phyloP scores from a whole-genome alignment of 1,140 invertebrate species.

The Apis laboriosa region DNA sequence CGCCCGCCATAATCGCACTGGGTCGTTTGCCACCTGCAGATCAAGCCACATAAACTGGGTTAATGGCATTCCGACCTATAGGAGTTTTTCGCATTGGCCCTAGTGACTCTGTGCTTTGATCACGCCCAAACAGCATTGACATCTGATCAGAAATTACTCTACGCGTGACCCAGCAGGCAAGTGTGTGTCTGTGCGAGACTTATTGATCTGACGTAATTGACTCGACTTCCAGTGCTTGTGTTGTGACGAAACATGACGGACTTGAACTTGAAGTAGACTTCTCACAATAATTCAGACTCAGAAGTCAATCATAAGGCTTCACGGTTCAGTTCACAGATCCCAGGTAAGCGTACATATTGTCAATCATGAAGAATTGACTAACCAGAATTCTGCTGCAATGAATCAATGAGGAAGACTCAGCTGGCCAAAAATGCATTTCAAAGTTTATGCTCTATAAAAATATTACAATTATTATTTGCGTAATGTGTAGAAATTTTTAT shows the following conservation, averaged over 20 bases:
- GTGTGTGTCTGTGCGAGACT: slow-evolving; percentile 77
- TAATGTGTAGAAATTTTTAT: slow-evolving; percentile 62
- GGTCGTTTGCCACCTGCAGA: slow-evolving; percentile 81
- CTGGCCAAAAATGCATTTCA: slow-evolving; percentile 71
- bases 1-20: slow-evolving; percentile 78
- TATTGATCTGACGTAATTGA: slow-evolving; percentile 75
- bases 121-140: slow-evolving; percentile 78
- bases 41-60: slow-evolving; percentile 82
- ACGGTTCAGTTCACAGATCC: slow-evolving; percentile 69
- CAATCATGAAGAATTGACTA: slow-evolving; percentile 70
- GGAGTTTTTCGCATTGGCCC: slow-evolving; percentile 76
- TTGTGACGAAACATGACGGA: slow-evolving; percentile 73
- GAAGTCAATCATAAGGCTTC: slow-evolving; percentile 64
- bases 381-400: slow-evolving; percentile 75
- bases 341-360: slow-evolving; percentile 66
- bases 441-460: slow-evolving; percentile 70
- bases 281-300: slow-evolving; percentile 70
- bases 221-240: slow-evolving; percentile 78
- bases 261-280: slow-evolving; percentile 75
- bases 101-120: slow-evolving; percentile 80
- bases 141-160: slow-evolving; percentile 77
- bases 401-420: slow-evolving; percentile 70
- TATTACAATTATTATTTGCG: slow-evolving; percentile 69
- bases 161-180: slow-evolving; percentile 80
- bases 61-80: slow-evolving; percentile 79